Evolutionary conservation across 2,113 vertebrate species (phyloP).

Genomic region (Sus scrofa): DNA sequence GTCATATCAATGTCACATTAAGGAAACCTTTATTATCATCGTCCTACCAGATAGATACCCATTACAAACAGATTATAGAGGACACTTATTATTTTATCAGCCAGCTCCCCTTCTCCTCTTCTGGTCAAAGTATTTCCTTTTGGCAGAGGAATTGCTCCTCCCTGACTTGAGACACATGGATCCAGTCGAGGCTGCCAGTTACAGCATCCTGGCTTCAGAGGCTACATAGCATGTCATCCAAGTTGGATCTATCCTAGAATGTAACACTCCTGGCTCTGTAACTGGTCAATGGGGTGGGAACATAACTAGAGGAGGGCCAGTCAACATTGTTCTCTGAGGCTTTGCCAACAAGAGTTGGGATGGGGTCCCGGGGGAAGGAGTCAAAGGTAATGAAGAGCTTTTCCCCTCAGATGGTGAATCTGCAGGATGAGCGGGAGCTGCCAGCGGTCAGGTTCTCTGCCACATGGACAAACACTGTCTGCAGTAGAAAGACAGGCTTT

Average conservation of each 20-base stretch:
- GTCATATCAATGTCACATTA: background rate
- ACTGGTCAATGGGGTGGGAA: background rate
- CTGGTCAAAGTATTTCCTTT: background rate
- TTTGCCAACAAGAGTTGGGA: background rate
- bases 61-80: background rate
- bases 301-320: background rate
- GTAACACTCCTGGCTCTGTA: background rate
- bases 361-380: background rate
- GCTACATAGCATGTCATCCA: background rate
- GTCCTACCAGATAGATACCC: background rate
- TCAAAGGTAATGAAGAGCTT: background rate
- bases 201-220: background rate
- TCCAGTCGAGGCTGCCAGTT: background rate
- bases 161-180: background rate
- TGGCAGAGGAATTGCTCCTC: background rate
- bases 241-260: background rate
- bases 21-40: constrained; percentile 5
- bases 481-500: background rate
- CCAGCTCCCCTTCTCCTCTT: background rate
- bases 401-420: background rate
- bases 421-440: background rate
- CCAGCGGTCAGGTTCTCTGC: background rate
- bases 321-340: background rate
- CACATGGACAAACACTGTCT: background rate
- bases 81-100: background rate